Percentiles rank a stretch among this genome's conserved stretches.
Conservation (phyloP, 2,113 vertebrate genomes). For the Mustelus asterias region DNA sequence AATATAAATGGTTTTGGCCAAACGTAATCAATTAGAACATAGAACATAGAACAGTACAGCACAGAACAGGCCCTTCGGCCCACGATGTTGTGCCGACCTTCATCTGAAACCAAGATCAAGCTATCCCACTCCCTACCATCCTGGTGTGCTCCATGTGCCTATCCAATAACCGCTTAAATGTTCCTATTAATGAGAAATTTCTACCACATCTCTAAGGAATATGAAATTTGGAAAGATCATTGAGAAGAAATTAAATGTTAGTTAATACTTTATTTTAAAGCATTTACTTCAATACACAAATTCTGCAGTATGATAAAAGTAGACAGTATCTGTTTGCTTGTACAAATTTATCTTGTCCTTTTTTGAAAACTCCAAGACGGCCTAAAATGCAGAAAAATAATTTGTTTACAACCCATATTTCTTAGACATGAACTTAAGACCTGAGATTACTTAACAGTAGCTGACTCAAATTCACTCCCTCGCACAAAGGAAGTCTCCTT, state of each 20-base stretch:
- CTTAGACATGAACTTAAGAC: neutral
- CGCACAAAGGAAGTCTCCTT: neutral
- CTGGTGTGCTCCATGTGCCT: too few relatives aligned
- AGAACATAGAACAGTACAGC: too few relatives aligned
- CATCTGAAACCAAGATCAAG: too few relatives aligned
- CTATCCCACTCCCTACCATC: too few relatives aligned
- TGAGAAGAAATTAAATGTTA: neutral
- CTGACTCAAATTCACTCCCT: neutral
- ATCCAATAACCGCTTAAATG: too few relatives aligned
- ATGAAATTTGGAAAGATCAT: neutral
- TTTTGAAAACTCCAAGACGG: constrained; percentile 94
- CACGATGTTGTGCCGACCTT: too few relatives aligned
- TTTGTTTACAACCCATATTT: neutral
- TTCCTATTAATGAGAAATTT: neutral
- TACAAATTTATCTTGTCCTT: constrained; percentile 95
- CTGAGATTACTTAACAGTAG: neutral
- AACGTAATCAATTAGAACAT: too few relatives aligned
- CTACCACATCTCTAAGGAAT: neutral
- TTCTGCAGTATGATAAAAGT: neutral
- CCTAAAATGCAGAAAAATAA: constrained; percentile 55
- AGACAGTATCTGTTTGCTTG: constrained; percentile 77
- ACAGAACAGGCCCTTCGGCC: too few relatives aligned
- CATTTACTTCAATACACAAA: neutral
- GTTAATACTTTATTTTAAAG: neutral
- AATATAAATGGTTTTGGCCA: neutral